Evolutionary conservation across 2,888 invertebrate genomes (phyloP).

Genomic region (Microplitis deprimator): DNA sequence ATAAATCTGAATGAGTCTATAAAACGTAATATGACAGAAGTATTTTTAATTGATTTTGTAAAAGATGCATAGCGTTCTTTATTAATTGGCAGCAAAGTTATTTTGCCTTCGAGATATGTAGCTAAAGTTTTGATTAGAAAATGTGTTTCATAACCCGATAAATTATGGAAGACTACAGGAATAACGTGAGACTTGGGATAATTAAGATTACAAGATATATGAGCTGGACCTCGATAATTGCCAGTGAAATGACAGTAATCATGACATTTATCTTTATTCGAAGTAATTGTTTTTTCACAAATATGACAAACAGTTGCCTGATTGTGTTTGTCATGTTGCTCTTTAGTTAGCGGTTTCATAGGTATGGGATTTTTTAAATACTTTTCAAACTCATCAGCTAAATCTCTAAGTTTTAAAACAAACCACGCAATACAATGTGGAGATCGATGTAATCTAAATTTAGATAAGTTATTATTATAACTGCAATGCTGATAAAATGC

Average conservation of each 20-base stretch:
- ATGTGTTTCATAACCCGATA: constrained; percentile 56
- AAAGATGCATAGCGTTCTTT: neutral
- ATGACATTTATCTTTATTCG: constrained; percentile 29
- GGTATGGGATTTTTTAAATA: constrained; percentile 25
- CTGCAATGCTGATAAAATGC: too few relatives aligned
- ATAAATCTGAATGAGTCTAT: neutral
- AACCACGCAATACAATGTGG: neutral
- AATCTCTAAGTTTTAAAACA: neutral
- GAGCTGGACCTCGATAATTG: constrained; percentile 44
- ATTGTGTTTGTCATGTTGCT: constrained; percentile 12
- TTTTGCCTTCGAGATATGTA: constrained; percentile 44
- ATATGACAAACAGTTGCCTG: constrained; percentile 8
- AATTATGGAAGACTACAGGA: constrained; percentile 57
- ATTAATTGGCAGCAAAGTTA: neutral
- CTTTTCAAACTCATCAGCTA: neutral
- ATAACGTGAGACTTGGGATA: constrained; percentile 22
- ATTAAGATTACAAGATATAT: constrained; percentile 23
- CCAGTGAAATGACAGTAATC: constrained; percentile 38
- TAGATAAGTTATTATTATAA: too few relatives aligned
- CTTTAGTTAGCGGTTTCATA: constrained; percentile 33
- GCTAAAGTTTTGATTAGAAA: constrained; percentile 53
- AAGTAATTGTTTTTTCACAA: too few relatives aligned
- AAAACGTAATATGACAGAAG: neutral
- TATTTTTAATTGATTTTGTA: constrained; percentile 11
- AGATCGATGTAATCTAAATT: constrained; percentile 27